Evolutionary conservation across 2,888 invertebrate species (phyloP).

Genomic region (Nomada hirtipes): DNA sequence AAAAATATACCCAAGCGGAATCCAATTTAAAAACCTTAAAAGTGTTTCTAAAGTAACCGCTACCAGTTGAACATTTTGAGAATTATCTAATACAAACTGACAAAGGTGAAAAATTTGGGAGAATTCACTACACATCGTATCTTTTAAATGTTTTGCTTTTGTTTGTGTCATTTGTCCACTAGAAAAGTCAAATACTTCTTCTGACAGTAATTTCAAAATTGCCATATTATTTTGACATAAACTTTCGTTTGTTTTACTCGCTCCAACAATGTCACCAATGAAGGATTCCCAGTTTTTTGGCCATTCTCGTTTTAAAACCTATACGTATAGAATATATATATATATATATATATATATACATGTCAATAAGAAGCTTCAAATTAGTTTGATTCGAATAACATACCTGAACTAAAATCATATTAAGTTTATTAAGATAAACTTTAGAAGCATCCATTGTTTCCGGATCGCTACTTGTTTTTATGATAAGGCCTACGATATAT

Average conservation of each 20-base stretch:
- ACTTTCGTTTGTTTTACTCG: conserved; percentile 99
- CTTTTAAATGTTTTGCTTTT: conserved; percentile 99
- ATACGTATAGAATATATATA: conserved; percentile 19
- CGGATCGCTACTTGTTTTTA: conserved; percentile 98
- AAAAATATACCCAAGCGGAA: conserved; percentile 99
- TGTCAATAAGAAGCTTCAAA: conserved; percentile 1
- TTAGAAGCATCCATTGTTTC: conserved; percentile 95
- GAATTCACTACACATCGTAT: conserved; percentile 99
- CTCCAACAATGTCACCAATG: conserved; percentile 99
- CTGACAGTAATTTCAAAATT: conserved; percentile 97
- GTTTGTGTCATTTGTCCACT: conserved; percentile 99
- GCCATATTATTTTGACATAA: conserved; percentile 99
- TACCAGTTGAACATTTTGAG: conserved; percentile 98
- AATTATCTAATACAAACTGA: conserved; percentile 98
- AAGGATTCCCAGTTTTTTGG: conserved; percentile 99
- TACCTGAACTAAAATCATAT: conserved; percentile 99
- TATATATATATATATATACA: not conserved
- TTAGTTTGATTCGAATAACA: conserved; percentile 41
- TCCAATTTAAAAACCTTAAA: conserved; percentile 99
- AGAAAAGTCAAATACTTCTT: conserved; percentile 99
- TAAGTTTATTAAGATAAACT: conserved; percentile 98
- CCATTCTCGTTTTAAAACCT: conserved; percentile 99
- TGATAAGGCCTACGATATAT: conserved; percentile 99
- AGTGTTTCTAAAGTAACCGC: conserved; percentile 98
- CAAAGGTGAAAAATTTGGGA: conserved; percentile 99